Percentiles rank a stretch among this genome's conserved stretches.
These are phyloP conservation scores for Acleris sparsana DNA, from an alignment of 2,888 invertebrate species.

Conservation along the genomic window DNA sequence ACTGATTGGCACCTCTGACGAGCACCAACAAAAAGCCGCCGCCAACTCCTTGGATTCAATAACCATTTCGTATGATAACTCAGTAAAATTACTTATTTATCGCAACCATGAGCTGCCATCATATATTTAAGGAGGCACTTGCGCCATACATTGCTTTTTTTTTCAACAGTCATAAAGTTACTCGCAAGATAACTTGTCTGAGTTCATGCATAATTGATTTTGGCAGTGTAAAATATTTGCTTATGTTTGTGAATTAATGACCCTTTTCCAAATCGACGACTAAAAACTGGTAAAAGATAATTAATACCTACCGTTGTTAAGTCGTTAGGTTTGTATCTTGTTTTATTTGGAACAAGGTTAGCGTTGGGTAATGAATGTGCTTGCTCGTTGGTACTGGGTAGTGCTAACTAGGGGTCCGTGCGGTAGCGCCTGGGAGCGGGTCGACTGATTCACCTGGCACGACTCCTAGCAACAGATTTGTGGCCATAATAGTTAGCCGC, in stretches of 20 bases:
- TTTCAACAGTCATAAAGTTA: constrained; percentile 35
- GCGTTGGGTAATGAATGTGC: too few relatives aligned
- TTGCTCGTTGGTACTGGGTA: too few relatives aligned
- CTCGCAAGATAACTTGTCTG: constrained; percentile 11
- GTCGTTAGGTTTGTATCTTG: too few relatives aligned
- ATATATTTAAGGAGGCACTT: constrained; percentile 51
- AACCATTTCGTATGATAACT: constrained; percentile 41
- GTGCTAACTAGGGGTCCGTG: not conserved
- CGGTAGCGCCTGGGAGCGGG: constrained; percentile 45
- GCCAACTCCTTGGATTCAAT: constrained; percentile 38
- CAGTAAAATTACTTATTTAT: constrained; percentile 58
- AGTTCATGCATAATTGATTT: constrained; percentile 9
- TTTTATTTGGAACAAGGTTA: too few relatives aligned
- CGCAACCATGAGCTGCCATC: constrained; percentile 39
- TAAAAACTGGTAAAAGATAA: too few relatives aligned
- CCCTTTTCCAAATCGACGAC: too few relatives aligned
- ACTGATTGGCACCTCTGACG: constrained; percentile 55
- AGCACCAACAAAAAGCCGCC: constrained; percentile 52
- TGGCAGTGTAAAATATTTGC: not conserved
- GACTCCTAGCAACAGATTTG: constrained; percentile 45
- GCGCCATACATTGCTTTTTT: constrained; percentile 45
- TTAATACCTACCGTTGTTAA: too few relatives aligned
- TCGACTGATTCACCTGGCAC: constrained; percentile 52
- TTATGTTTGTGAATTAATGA: not conserved
- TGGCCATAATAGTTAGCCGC: constrained; percentile 41